A percentile compares a stretch with the other conserved stretches of the same genome.
Conservation (phyloP, 2,888 invertebrate species). For the Brachynemurus nebulosus region DNA sequence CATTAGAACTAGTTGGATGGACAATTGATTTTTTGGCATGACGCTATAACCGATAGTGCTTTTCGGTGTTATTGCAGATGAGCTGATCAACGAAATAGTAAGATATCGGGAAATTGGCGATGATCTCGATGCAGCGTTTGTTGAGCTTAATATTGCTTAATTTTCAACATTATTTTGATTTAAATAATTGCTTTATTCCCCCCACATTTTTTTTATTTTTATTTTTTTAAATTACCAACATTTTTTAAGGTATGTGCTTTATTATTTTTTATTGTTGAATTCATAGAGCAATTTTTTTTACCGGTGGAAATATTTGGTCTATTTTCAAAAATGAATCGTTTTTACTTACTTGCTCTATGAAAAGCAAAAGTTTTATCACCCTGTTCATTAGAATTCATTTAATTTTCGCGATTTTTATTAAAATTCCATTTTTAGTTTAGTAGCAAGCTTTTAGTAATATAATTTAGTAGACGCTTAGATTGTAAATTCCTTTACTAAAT, state of each 20-base stretch:
- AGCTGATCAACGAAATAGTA: constrained; percentile 77
- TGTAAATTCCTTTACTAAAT: no score
- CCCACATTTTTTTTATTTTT: neutral
- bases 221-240: constrained; percentile 9
- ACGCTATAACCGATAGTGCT: neutral
- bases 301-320: no score
- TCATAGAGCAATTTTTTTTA: constrained; percentile 1
- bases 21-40: neutral
- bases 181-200: neutral
- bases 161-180: neutral
- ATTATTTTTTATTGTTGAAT: constrained; percentile 8
- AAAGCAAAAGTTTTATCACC: no score
- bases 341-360: no score
- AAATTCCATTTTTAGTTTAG: no score
- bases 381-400: no score
- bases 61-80: constrained; percentile 48
- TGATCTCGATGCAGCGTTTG: constrained; percentile 86
- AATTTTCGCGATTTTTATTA: no score
- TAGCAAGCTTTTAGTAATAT: no score
- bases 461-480: no score
- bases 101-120: constrained; percentile 85
- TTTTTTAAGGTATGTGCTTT: constrained; percentile 10
- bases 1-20: neutral
- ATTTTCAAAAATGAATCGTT: no score
- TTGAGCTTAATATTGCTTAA: constrained; percentile 44